Evolutionary conservation across 2,888 invertebrate species (phyloP), one percentile per base, ranked within the genome.

Genomic region (Zelleria hepariella): DNA sequence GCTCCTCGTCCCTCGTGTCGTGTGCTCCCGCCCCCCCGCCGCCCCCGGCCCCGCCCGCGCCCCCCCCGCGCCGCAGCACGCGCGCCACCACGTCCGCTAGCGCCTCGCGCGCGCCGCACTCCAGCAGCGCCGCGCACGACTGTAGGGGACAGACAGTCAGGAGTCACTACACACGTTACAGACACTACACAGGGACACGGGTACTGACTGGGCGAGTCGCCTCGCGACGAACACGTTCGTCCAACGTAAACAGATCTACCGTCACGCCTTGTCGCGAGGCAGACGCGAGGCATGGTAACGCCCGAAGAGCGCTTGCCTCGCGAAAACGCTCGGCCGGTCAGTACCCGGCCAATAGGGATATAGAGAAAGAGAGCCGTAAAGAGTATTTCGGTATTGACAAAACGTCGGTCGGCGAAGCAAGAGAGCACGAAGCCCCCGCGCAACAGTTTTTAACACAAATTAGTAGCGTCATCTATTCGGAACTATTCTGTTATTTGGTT

Each of bases 21-120:
- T n/a, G 95, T 94, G 77, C 95, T 94, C 20, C 94, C 91, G 73
- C 94, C 94, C 47, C 92, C 91, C 84, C 96, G 96, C 63, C 94
- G 93, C 73, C 95, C 94, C 77, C 95, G 94, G 20, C 94, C 91
- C 73, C 94, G 94, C 47, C 92, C 91, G 95, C 94, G 77, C 95
- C 94, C 20, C 94, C 91, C 47, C 92, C 91, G 84, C 96, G 96
- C 63, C 94, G 93, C 73, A 97, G 87, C 63, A 96, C 95, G 88
- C 97, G 97, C 73, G 93, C 93, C 66, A 96, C 94, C 62, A 97
- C 97, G 80, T 98, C 98, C 62, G 91, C 91, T 64, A 98, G 88
- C 2, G 97, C 94, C 78, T 98, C 98, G 67, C 93, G 92, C 65
- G 97, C 97, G 59, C 98, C 98, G 57, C 92, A 90, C 67, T 98